phyloP scores from a whole-genome alignment of 1,140 invertebrate genomes.

The Carcinoscorpius rotundicauda region DNA sequence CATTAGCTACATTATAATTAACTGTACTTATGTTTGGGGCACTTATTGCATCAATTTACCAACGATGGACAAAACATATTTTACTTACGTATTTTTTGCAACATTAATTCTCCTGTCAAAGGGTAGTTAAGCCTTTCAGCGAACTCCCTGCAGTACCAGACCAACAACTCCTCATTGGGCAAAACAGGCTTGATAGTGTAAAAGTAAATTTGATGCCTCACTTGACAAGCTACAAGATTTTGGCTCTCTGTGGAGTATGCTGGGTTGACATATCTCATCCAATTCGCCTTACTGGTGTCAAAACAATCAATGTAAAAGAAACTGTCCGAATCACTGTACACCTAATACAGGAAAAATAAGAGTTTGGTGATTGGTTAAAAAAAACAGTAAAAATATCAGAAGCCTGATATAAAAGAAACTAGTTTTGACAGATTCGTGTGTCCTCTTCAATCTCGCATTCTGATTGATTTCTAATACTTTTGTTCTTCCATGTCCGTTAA shows the following conservation, averaged over 20 bases:
- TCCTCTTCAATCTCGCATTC: too few species aligned
- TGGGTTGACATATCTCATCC: constrained; percentile 96
- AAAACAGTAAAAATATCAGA: too few species aligned
- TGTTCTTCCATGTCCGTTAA: too few species aligned
- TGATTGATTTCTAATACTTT: too few species aligned
- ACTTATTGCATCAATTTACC: too few species aligned
- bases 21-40: too few species aligned
- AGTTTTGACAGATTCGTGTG: too few species aligned
- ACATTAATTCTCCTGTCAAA: constrained; percentile 74
- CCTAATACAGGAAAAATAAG: constrained; percentile 40
- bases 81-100: constrained; percentile 67
- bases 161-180: constrained; percentile 91
- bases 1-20: too few species aligned
- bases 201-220: constrained; percentile 85
- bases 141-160: constrained; percentile 97
- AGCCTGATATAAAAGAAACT: too few species aligned
- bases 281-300: constrained; percentile 86
- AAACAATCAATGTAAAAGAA: constrained; percentile 93
- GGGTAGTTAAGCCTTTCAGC: constrained; percentile 89
- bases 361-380: too few species aligned
- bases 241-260: constrained; percentile 81
- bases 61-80: background rate
- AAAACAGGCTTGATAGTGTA: constrained; percentile 91
- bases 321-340: constrained; percentile 81
- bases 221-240: constrained; percentile 96